These are phyloP conservation scores for Zaprionus kolodkinae DNA, from an alignment of 1,140 invertebrate species.

Conservation along the genomic window DNA sequence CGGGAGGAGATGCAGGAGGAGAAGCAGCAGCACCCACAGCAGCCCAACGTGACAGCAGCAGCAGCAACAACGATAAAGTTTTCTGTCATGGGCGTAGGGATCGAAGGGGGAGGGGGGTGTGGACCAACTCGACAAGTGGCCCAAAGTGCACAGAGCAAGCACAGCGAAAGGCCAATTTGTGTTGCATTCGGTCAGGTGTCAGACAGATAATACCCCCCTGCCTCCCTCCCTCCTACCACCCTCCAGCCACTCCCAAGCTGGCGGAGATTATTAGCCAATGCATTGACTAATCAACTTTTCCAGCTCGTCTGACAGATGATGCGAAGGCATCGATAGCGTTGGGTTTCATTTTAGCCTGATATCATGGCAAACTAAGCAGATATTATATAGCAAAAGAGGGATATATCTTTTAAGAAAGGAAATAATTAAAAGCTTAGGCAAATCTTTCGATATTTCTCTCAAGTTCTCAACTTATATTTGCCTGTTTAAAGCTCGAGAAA, in stretches of 20 bases:
- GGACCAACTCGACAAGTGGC: conserved; percentile 18
- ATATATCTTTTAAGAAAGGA: neutral
- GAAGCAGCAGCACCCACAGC: conserved; percentile 12
- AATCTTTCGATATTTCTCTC: neutral
- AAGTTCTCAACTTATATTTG: neutral
- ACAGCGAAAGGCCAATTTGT: conserved; percentile 42
- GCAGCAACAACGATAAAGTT: conserved; percentile 29
- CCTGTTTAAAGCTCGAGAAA: neutral
- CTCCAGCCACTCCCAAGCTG: neutral
- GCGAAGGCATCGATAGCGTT: neutral
- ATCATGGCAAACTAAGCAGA: neutral
- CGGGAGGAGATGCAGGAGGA: conserved; percentile 2
- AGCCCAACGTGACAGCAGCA: neutral
- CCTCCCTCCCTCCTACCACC: no score
- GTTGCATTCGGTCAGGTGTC: conserved; percentile 39
- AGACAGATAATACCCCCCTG: neutral
- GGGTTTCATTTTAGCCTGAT: neutral
- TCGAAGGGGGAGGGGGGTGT: no score
- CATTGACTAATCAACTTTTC: neutral
- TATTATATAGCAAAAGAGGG: neutral
- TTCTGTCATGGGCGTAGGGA: conserved; percentile 14
- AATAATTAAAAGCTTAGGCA: neutral
- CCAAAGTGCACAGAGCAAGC: conserved; percentile 19
- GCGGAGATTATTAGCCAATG: conserved; percentile 15
- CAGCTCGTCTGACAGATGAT: neutral